phyloP scores from a whole-genome alignment of 2,888 invertebrate genomes.

The Electrophaes corylata region DNA sequence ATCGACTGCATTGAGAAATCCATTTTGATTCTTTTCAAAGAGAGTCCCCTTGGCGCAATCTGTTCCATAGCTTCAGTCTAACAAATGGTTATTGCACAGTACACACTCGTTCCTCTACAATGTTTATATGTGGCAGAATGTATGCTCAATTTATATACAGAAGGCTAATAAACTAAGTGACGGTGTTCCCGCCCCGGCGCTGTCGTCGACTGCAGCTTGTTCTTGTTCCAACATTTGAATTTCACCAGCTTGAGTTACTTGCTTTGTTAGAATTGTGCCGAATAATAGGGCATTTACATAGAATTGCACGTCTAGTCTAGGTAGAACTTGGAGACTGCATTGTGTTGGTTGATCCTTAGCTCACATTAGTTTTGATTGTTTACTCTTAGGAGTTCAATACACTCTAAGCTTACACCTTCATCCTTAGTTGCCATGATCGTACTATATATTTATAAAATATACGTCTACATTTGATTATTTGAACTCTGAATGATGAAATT shows the following conservation, averaged over 20 bases:
- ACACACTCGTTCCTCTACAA: slow-evolving; percentile 12
- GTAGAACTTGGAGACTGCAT: slow-evolving; percentile 19
- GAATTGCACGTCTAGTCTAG: slow-evolving; percentile 22
- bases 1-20: background rate
- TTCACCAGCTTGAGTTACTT: slow-evolving; percentile 30
- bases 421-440: background rate
- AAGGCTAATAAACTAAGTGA: slow-evolving; percentile 32
- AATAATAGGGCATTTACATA: slow-evolving; percentile 33
- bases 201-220: slow-evolving; percentile 26
- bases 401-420: background rate
- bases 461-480: too few species aligned
- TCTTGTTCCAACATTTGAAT: slow-evolving; percentile 28
- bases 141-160: slow-evolving; percentile 25
- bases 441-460: background rate
- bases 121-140: slow-evolving; percentile 23
- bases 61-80: slow-evolving; percentile 9
- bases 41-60: background rate
- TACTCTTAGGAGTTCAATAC: slow-evolving; percentile 10
- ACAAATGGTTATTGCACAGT: slow-evolving; percentile 17
- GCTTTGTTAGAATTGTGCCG: slow-evolving; percentile 27
- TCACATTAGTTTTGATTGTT: slow-evolving; percentile 4
- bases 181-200: slow-evolving; percentile 19
- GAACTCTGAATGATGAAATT: too few species aligned
- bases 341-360: slow-evolving; percentile 13
- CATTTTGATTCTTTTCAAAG: background rate